Evolutionary conservation across 2,797 vertebrate genomes (phyloP).

Genomic region (Dryobates pubescens): DNA sequence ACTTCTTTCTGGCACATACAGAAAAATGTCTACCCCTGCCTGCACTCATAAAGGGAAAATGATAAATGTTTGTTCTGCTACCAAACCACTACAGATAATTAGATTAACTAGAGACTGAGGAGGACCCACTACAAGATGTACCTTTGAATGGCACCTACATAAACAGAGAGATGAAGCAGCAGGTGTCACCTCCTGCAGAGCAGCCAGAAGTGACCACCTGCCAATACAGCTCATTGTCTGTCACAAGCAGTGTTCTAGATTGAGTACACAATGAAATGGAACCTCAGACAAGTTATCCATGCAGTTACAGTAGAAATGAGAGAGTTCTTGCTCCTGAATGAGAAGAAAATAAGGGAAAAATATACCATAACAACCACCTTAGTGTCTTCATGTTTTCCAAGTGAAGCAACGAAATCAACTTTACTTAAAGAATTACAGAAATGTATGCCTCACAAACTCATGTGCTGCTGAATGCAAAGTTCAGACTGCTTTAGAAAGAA

Average conservation of each 20-base stretch:
- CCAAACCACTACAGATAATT: neutral
- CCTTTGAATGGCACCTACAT: neutral
- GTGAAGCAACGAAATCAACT: neutral
- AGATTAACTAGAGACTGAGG: neutral
- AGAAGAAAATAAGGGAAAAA: neutral
- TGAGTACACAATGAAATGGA: neutral
- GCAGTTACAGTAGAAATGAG: neutral
- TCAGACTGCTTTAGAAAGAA: neutral
- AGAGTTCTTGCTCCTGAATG: neutral
- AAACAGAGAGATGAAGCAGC: neutral
- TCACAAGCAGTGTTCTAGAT: neutral
- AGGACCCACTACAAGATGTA: neutral
- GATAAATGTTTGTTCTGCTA: neutral
- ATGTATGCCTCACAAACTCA: neutral
- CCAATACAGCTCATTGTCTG: neutral
- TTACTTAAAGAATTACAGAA: neutral
- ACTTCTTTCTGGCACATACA: neutral
- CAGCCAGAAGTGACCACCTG: neutral
- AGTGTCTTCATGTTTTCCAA: neutral
- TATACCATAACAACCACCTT: neutral
- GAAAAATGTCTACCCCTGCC: neutral
- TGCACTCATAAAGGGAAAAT: neutral
- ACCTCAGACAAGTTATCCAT: neutral
- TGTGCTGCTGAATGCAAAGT: neutral
- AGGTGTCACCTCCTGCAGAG: neutral